Evolutionary conservation across 2,113 vertebrate genomes (phyloP).

Genomic region (Carettochelys insculpta): DNA sequence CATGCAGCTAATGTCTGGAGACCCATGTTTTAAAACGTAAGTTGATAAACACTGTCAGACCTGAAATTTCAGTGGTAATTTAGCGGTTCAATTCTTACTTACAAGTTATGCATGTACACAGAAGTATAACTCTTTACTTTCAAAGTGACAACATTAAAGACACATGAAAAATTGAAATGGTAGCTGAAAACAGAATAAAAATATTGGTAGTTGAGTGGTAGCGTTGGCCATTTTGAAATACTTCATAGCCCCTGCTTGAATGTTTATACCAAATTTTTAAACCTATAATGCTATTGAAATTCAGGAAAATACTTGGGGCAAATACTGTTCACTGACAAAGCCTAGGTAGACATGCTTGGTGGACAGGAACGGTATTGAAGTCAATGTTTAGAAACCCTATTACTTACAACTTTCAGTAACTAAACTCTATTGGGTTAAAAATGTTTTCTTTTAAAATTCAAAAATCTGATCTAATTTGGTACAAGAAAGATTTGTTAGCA

Average conservation of each 20-base stretch:
- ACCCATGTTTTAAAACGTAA: constrained; percentile 98
- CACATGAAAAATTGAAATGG: neutral
- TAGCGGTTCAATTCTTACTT: neutral
- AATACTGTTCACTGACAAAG: neutral
- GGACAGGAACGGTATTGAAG: neutral
- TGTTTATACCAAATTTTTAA: neutral
- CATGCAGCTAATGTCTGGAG: constrained; percentile 96
- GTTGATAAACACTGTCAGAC: constrained; percentile 31
- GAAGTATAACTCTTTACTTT: neutral
- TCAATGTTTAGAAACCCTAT: neutral
- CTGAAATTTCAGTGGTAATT: neutral
- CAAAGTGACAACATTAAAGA: neutral
- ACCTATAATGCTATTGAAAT: neutral
- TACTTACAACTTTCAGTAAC: neutral
- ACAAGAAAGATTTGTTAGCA: neutral
- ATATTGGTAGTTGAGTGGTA: neutral
- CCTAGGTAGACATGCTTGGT: neutral
- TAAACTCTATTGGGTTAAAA: neutral
- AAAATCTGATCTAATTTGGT: neutral
- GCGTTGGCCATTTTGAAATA: neutral
- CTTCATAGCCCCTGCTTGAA: neutral
- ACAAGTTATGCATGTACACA: neutral
- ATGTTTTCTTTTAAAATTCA: neutral
- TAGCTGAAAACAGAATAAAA: neutral
- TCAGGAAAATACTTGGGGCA: neutral